Evolutionary conservation across 2,888 invertebrate species (phyloP), one percentile per base, ranked within the genome.

Genomic region (Drosophila stalkeri): DNA sequence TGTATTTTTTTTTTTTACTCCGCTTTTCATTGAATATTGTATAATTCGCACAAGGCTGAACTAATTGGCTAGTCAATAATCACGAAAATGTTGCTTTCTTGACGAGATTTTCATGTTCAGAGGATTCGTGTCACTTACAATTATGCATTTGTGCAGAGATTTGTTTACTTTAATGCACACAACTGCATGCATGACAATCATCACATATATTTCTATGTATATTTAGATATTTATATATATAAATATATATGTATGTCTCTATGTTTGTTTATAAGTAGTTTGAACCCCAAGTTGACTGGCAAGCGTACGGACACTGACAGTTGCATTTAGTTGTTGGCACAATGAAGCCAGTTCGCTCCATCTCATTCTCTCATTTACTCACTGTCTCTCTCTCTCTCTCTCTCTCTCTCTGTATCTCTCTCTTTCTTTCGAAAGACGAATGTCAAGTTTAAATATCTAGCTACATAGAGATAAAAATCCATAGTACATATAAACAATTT

Each of bases 371-470:
- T n/a, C 47, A 41, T 4, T 35, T 12, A 54, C 41, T 44, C 20
- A 33, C 12, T 23, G 16, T 55, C n/a, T 12, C 31, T 18, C 31
- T 1, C 56, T 20, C 43, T 3, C 46, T 41, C 35, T 27, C 20
- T 33, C 16, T 23, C n/a, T n/a, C n/a, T n/a, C n/a, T n/a, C n/a
- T n/a, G n/a, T n/a, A n/a, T 41, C 35, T 27, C 20, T 33, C 31
- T 14, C 18, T 20, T 31, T 43, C 43, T 31, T 11, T n/a, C 37
- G 39, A 57, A 65, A 63, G n/a, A 49, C 64, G 76, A 76, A 76
- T 77, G 76, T 79, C 75, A 79, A 80, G 77, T 75, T 75, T 66
- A 41, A 59, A 35, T 51, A 49, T n/a, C 43, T 14, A 27, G 12
- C 12, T 43, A n/a, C 18, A 41, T 41, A 49, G 18, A 51, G 18